Conservation (phyloP, 2,797 vertebrate species). For the Yasuhikotakia modesta region DNA sequence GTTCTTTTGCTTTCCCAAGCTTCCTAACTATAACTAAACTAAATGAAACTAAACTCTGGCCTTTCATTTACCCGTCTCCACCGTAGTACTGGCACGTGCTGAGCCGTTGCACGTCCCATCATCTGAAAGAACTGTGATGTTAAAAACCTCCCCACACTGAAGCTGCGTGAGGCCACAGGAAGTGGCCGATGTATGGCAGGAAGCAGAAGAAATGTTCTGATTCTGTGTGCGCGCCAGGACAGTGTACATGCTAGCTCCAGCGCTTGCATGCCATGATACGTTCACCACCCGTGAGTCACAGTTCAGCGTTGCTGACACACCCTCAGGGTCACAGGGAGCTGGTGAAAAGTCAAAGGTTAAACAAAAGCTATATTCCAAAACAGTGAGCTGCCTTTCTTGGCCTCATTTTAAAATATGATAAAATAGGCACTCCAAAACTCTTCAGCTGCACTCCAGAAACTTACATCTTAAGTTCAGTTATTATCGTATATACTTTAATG, state of each 20-base stretch:
- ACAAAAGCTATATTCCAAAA: background rate
- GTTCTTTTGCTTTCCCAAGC: background rate
- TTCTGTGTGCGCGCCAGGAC: conserved; percentile 65
- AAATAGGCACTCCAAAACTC: too few species aligned
- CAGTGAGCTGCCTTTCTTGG: background rate
- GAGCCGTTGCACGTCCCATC: conserved; percentile 75
- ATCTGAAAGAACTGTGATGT: conserved; percentile 70
- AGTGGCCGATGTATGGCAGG: conserved; percentile 61
- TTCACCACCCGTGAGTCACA: conserved; percentile 64
- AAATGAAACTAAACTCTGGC: background rate
- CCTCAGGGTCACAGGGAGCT: conserved; percentile 75
- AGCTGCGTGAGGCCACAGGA: conserved; percentile 69
- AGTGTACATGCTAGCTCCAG: conserved; percentile 68
- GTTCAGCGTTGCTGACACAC: conserved; percentile 60
- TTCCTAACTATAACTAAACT: background rate
- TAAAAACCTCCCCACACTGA: conserved; percentile 72
- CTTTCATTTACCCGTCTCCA: conserved; percentile 71
- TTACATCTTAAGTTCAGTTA: too few species aligned
- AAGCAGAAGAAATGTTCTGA: conserved; percentile 24
- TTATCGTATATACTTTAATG: too few species aligned
- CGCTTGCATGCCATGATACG: conserved; percentile 69
- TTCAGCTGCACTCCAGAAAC: too few species aligned
- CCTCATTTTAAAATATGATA: too few species aligned
- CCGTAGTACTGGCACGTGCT: conserved; percentile 49
- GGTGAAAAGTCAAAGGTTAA: conserved; percentile 6